Conservation (phyloP, 1,140 invertebrate genomes). For the Xylocopa sonorina region DNA sequence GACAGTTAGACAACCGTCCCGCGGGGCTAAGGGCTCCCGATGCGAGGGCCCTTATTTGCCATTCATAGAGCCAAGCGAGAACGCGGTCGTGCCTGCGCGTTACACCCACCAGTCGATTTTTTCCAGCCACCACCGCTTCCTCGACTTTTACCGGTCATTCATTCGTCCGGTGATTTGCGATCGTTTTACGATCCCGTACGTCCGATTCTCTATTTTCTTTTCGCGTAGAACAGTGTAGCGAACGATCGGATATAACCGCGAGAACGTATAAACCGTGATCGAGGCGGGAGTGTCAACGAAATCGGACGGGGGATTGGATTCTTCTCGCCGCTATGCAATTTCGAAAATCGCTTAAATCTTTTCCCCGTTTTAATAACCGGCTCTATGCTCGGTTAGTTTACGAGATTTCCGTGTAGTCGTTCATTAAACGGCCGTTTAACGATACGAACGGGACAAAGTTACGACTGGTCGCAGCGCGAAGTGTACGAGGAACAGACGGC, state of each 20-base stretch:
- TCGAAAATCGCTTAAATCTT: background rate
- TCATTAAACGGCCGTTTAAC: background rate
- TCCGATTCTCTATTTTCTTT: no score
- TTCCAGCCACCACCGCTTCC: background rate
- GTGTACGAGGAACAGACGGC: background rate
- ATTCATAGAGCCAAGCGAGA: conserved; percentile 73
- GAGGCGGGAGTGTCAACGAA: no score
- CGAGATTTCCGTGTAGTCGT: conserved; percentile 21
- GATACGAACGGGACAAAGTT: conserved; percentile 16
- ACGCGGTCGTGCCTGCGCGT: conserved; percentile 56
- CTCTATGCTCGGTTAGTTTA: background rate
- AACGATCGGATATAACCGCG: no score
- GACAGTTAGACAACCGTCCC: conserved; percentile 55
- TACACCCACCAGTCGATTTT: conserved; percentile 65
- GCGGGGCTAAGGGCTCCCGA: conserved; percentile 24
- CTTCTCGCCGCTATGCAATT: background rate
- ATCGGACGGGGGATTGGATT: no score
- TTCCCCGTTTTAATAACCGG: background rate
- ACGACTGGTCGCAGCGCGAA: conserved; percentile 6
- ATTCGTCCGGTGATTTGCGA: conserved; percentile 11
- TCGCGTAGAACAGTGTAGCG: no score
- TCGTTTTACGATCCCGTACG: background rate
- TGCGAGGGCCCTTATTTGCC: conserved; percentile 71
- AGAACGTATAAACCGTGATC: no score
- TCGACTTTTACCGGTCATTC: background rate